Base-by-base conservation (phyloP, 2,113 vertebrate species). In the Haplochromis vanheusdeni region DNA sequence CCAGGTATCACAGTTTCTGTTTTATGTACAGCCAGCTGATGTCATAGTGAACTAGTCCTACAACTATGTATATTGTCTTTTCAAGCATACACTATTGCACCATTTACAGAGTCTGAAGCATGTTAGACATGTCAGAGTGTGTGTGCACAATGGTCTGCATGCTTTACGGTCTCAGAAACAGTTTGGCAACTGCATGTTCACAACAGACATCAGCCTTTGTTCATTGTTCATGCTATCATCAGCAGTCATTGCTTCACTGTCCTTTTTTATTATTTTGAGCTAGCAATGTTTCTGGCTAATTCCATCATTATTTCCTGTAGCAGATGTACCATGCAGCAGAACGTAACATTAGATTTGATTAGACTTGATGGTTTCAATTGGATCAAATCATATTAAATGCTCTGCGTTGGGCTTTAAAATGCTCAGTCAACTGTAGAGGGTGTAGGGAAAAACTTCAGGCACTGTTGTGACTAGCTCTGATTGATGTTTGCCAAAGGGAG, bases 371-470 rank as follows among this genome's bases (percentile, higher is more conserved):
- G 80, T 90, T 93, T 91, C 84, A 92, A 88, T 92, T 92, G 89
- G 86, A 93, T 93, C 80, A 89, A 91, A 94, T 93, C 85, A 85
- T 88, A 94, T 88, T 77, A 87, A 94, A 94, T 86, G 83, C 47
- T 73, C 60, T 47, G 79, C 51, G 5, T 83, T 86, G 84, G 83
- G 89, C 89, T 92, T 89, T 14, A 75, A 84, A 37, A 87, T 79
- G 90, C 88, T 89, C 92, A 84, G 89, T 94, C 91, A 91, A 91
- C 86, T 86, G 86, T 6, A 26, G 42, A 90, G 84, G 82, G 87
- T 89, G 88, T 4, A 92, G 77, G 81, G 79, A 91, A 91, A 88
- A 84, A 80, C 90, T 91, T 79, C 90, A 58, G 83, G 92, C 86
- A 19, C 86, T 52, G 81, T 8, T 86, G 79, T 91, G 91, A 86